Base-by-base conservation (phyloP, 2,888 invertebrate species). In the Hylaea fasciaria region DNA sequence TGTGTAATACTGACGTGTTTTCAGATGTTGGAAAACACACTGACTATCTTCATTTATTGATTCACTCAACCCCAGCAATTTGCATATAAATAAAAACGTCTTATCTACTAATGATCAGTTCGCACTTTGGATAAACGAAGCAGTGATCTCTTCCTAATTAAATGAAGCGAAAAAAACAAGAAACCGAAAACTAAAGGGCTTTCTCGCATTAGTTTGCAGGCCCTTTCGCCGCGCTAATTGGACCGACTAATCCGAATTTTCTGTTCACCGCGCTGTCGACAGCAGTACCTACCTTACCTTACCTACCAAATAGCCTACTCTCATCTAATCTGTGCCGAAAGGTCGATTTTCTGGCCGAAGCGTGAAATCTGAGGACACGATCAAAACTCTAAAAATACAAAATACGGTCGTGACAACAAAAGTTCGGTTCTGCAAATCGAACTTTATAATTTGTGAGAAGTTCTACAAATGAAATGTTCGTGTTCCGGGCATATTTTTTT, bases 361-460 rank as follows among this genome's bases (percentile, higher is more conserved):
- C 76, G 74, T 80, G 73, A 77, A 81, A 81, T 80, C 57, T 49
- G 45, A 57, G 65, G 68, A 64, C 79, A 79, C 80, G 80, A 35
- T 40, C 54, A 28, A 45, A 35, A 40, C 64, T 54, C 45, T 50
- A 49, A 49, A 59, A 59, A 49, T 45, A 54, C 44, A 48, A 43
- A 61, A 56, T 48, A 47, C 51, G 35, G 41, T 46, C 60, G 55
- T 56, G 60, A 51, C 46, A n/a, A 41, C n/a, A 28, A 53, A 37
- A 29, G 13, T 43, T 35, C 44, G 37, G 28, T 49, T 32, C 45
- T 16, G 44, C n/a, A n/a, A 44, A 32, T n/a, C 35, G 39, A 43
- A 17, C 16, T 14, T 17, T 44, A 44, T 29, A 22, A 39, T 40
- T 40, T 40, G 40, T 22, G 12, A 16, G 8, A 2, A 22, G 11